Base-by-base conservation (phyloP, 2,888 invertebrate genomes). In the Adela reaumurella region DNA sequence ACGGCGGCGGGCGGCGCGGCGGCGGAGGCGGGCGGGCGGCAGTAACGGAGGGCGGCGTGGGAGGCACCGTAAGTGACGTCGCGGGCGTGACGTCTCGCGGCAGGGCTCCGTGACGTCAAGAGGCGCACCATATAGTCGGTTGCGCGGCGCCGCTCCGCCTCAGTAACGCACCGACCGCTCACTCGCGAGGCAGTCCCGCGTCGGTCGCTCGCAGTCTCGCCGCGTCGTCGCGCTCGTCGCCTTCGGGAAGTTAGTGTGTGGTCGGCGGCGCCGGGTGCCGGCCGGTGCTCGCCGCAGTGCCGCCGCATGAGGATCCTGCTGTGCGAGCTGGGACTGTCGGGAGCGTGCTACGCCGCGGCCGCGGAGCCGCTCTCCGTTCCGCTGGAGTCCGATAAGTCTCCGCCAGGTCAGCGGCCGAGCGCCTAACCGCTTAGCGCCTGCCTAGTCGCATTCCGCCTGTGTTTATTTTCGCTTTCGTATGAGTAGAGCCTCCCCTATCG, bases 241-340 rank as follows among this genome's bases (percentile, higher is more conserved):
- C 58, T 19, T 62, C 62, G 65, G 65, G 49, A 56, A 64, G 68
- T 61, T 63, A 65, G 66, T 60, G 65, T 46, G 48, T 50, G 2
- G 17, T n/a, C 17, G 8, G 43, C 17, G 43, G 17, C 11, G 18
- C 19, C 19, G 19, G 43, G 19, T 17, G 19, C 19, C 42, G 42
- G 42, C 42, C 42, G 17, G 74, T 74, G 76, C 74, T 46, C 41
- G 74, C 19, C 74, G 62, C 66, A 77, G 76, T 77, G 24, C 29
- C 64, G 68, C 77, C 79, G 80, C 71, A 80, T 80, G 79, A 80
- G 80, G 80, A 80, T 80, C 78, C 77, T 80, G 70, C 70, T 80
- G 56, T 80, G 79, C 66, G 80, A 80, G 64, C 68, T 80, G 68
- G 80, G 80, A 71, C 74, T 80, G 62, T 76, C 78, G 64, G 69